Evolutionary conservation across 2,113 vertebrate genomes (phyloP).

Genomic region (Eclectus roratus): DNA sequence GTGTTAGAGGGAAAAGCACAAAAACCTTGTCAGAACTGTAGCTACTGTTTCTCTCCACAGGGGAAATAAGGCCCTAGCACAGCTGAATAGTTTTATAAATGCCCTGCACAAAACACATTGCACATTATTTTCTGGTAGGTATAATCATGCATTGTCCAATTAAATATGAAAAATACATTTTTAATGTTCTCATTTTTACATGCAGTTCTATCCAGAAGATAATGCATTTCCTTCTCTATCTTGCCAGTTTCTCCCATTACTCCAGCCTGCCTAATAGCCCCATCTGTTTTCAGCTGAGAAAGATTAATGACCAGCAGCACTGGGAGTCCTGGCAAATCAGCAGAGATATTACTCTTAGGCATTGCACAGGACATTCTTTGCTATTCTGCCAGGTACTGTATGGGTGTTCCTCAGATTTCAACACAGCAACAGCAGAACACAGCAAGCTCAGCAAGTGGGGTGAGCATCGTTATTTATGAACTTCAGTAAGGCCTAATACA

Average conservation of each 20-base stretch:
- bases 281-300: constrained; percentile 55
- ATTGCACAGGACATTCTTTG: background rate
- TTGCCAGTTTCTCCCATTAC: constrained; percentile 40
- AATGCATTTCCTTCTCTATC: constrained; percentile 24
- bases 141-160: constrained; percentile 42
- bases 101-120: constrained; percentile 13
- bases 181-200: constrained; percentile 49
- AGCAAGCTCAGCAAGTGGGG: constrained; percentile 11
- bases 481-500: background rate
- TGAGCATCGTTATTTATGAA: constrained; percentile 1
- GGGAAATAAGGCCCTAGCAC: background rate
- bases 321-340: constrained; percentile 46
- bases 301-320: constrained; percentile 43
- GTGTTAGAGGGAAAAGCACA: background rate
- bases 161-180: constrained; percentile 63
- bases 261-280: constrained; percentile 49
- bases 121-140: constrained; percentile 40
- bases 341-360: constrained; percentile 29
- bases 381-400: background rate
- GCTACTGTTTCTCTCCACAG: background rate
- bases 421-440: background rate
- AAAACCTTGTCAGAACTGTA: background rate
- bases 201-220: constrained; percentile 22
- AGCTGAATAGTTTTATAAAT: constrained; percentile 37
- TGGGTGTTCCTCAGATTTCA: constrained; percentile 28